These are phyloP conservation scores for Zaprionus taronus DNA, from an alignment of 1,140 invertebrate species.

Conservation along the genomic window DNA sequence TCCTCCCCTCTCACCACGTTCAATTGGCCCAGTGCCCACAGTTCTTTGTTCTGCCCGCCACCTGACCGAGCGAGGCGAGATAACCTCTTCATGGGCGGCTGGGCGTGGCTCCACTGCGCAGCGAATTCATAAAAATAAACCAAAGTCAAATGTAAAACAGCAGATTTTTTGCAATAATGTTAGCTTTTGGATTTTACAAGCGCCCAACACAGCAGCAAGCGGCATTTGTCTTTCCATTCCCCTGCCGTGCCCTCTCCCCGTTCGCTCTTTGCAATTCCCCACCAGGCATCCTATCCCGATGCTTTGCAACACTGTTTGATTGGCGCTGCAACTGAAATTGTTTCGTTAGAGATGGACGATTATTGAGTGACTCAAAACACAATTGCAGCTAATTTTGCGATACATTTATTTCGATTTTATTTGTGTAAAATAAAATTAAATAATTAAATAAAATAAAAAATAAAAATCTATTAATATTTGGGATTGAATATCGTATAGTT, in stretches of 20 bases:
- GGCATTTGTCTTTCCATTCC: slow-evolving; percentile 48
- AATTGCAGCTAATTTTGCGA: background rate
- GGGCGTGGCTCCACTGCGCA: slow-evolving; percentile 6
- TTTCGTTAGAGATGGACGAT: slow-evolving; percentile 36
- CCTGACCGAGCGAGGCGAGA: background rate
- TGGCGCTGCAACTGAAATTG: slow-evolving; percentile 25
- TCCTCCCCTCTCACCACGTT: background rate
- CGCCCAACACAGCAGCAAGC: slow-evolving; percentile 53
- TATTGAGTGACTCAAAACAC: background rate
- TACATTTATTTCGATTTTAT: no score
- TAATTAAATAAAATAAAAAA: no score
- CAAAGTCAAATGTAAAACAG: slow-evolving; percentile 70
- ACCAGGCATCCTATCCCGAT: background rate
- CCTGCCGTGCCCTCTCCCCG: background rate
- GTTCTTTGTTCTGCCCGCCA: slow-evolving; percentile 19
- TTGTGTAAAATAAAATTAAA: background rate
- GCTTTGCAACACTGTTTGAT: slow-evolving; percentile 14
- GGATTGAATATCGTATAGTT: no score
- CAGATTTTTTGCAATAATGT: slow-evolving; percentile 76
- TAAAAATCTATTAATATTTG: background rate
- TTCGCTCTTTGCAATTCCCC: background rate
- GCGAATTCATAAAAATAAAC: slow-evolving; percentile 63
- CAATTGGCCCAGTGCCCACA: background rate
- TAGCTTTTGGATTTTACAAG: slow-evolving; percentile 70
- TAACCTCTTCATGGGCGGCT: background rate